Conservation (phyloP, 1,140 invertebrate genomes). For the Diachasmimorpha longicaudata region DNA sequence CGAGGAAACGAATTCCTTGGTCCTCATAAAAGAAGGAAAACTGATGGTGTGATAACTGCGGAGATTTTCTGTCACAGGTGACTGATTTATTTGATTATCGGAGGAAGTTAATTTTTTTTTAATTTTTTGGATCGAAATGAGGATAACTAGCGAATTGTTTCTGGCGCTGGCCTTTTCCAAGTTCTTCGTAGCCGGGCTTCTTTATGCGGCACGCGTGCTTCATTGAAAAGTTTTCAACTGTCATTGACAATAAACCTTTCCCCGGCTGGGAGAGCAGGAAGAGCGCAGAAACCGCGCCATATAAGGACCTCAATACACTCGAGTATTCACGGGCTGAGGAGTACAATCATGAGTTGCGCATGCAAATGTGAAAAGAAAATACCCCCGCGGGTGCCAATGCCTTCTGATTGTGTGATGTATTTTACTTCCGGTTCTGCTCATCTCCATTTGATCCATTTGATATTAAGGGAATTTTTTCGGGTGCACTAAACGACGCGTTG, state of each 20-base stretch:
- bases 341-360: background rate
- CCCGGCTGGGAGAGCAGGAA: background rate
- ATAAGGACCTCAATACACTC: background rate
- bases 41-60: too few species aligned
- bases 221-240: slow-evolving; percentile 14
- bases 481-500: too few species aligned
- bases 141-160: background rate
- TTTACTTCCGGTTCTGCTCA: too few species aligned
- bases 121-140: too few species aligned
- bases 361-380: slow-evolving; percentile 22
- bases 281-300: background rate
- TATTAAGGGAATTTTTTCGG: too few species aligned
- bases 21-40: too few species aligned
- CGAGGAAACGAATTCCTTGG: too few species aligned
- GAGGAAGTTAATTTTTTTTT: too few species aligned
- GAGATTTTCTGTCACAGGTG: too few species aligned
- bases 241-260: background rate
- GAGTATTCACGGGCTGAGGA: background rate
- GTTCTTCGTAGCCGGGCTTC: background rate
- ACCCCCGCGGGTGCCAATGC: background rate
- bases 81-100: too few species aligned
- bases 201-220: slow-evolving; percentile 13
- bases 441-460: too few species aligned
- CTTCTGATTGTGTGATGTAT: too few species aligned
- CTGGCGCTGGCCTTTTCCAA: background rate